Evolutionary conservation across 2,888 invertebrate genomes (phyloP).

Genomic region (Drosophila parthenogenetica): DNA sequence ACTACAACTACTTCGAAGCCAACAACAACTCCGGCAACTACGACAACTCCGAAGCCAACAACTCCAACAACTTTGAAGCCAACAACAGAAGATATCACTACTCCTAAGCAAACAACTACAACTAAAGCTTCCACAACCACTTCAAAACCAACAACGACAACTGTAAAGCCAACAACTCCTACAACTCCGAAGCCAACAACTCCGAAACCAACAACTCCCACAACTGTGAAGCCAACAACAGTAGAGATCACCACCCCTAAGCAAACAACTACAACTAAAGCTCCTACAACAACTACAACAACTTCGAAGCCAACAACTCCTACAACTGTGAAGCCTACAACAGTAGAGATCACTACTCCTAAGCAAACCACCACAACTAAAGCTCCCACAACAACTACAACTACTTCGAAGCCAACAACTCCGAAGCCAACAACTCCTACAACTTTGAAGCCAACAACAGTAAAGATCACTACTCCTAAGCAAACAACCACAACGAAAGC

Average conservation of each 20-base stretch:
- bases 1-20: not conserved
- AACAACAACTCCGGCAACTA: constrained; percentile 10
- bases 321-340: not conserved
- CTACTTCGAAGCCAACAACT: too few relatives aligned
- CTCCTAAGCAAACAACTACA: too few relatives aligned
- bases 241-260: not conserved
- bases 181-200: not conserved
- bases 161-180: too few relatives aligned
- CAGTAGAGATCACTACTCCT: not conserved
- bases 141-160: too few relatives aligned
- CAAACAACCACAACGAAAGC: constrained; percentile 8
- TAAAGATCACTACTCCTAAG: not conserved
- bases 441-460: not conserved
- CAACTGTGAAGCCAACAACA: constrained; percentile 1
- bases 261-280: not conserved
- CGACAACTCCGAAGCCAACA: not conserved
- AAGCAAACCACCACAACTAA: constrained; percentile 12
- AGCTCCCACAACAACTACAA: not conserved
- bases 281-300: not conserved
- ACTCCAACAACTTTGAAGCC: too few relatives aligned
- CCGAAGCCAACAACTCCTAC: constrained; percentile 16
- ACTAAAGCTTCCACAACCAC: too few relatives aligned
- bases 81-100: too few relatives aligned
- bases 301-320: constrained; percentile 3
- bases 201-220: not conserved